These are phyloP conservation scores for Heliothis subflexa DNA, from an alignment of 1,140 invertebrate species.

Conservation along the genomic window DNA sequence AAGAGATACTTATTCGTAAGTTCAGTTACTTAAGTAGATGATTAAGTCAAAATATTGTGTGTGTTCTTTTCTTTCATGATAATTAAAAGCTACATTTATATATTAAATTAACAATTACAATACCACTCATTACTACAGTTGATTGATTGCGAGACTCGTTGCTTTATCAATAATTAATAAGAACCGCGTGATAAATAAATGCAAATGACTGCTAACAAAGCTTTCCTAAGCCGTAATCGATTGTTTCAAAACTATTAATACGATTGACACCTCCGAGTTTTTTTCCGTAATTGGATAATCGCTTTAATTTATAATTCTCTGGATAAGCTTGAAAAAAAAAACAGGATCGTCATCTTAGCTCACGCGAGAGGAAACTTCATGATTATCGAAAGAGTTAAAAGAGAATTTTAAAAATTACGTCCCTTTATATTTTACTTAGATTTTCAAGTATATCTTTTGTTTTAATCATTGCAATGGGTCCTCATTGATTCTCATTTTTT, in stretches of 20 bases:
- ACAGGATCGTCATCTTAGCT: not conserved
- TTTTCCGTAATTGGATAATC: constrained; percentile 18
- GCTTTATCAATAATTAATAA: not conserved
- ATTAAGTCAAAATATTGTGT: too few species aligned
- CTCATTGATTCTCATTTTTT: too few species aligned
- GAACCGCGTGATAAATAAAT: not conserved
- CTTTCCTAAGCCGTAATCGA: not conserved
- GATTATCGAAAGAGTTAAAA: too few species aligned
- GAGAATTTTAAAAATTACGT: too few species aligned
- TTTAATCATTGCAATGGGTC: too few species aligned
- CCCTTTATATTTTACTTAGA: not conserved
- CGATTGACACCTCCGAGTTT: constrained; percentile 11
- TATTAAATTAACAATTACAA: too few species aligned
- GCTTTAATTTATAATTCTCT: not conserved
- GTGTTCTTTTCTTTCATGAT: too few species aligned
- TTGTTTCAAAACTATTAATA: not conserved
- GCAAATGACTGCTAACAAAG: not conserved
- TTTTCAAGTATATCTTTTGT: too few species aligned
- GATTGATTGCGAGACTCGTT: constrained; percentile 13
- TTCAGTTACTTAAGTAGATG: too few species aligned
- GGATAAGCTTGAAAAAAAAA: not conserved
- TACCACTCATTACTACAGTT: constrained; percentile 8
- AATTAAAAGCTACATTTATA: too few species aligned
- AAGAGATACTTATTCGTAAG: too few species aligned
- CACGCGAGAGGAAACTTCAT: not conserved